Evolutionary conservation across 2,888 invertebrate genomes (phyloP), one percentile per base, ranked within the genome.

Genomic region (Bellardia bayeri): DNA sequence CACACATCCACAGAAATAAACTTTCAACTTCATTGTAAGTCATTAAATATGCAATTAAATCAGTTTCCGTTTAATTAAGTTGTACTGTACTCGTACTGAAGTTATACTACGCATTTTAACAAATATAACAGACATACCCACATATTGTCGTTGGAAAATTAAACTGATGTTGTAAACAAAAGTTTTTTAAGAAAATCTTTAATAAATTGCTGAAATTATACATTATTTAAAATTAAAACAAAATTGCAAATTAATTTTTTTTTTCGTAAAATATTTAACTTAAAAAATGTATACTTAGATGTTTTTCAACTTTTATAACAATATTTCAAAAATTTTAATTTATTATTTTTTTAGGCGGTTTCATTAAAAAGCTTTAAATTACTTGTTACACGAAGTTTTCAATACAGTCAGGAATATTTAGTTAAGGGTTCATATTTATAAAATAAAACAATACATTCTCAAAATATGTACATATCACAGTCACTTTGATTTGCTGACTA

Each of bases 11-110:
- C 37, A 66, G 33, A 64, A 75, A 72, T 45, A 61, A 88, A 64
- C 51, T 83, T 68, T 75, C 89, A 91, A 91, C 91, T 63, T 58
- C 83, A 71, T 72, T 84, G 76, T 66, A 61, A 78, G 76, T 92
- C 91, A 92, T 92, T 92, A 92, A 92, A 92, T 92, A 92, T 92
- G 92, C 92, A 92, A 92, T 92, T 92, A 92, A 92, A 92, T 92
- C 91, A 91, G 92, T 92, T 92, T 92, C 92, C 92, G 92, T 92
- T 92, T 92, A 92, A 92, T 92, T 92, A 92, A 92, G 90, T 91
- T 81, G 66, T 74, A 58, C 58, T 66, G n/a, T 42, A 71, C 11
- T 37, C 7, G 63, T 33, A 64, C 23, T 9, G 1, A 7, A 7
- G 0, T 8, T 30, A 49, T 23, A 16, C 23, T 23, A 40, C 33